phyloP scores from a whole-genome alignment of 2,888 invertebrate genomes.

The Nephrotoma flavescens region DNA sequence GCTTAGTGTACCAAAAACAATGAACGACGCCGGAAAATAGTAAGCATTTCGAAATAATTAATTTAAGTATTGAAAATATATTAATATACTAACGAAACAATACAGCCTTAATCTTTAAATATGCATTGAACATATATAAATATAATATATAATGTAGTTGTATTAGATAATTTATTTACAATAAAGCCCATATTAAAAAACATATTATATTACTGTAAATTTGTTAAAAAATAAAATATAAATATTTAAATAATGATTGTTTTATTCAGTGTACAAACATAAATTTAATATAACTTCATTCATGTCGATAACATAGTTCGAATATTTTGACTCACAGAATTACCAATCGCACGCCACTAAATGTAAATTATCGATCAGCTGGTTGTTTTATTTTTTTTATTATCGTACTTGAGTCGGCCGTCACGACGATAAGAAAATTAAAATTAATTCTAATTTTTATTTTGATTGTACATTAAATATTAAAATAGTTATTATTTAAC shows the following conservation, averaged over 20 bases:
- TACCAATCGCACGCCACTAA: not conserved
- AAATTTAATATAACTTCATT: not conserved
- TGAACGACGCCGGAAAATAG: conserved; percentile 58
- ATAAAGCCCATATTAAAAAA: not conserved
- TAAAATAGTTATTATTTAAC: not conserved
- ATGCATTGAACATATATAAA: not conserved
- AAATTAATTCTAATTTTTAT: not conserved
- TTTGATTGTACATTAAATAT: not conserved
- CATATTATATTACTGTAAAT: not conserved
- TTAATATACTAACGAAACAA: not conserved
- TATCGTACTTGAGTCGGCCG: not conserved
- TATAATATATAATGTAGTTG: not conserved
- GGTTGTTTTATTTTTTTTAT: not conserved
- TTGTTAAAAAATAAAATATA: not conserved
- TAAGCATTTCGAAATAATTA: not conserved
- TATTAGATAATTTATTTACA: not conserved
- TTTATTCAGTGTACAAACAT: not conserved
- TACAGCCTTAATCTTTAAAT: not conserved
- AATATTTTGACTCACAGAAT: not conserved
- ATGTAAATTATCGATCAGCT: not conserved
- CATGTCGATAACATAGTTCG: not conserved
- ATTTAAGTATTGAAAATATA: not conserved
- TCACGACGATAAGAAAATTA: not conserved
- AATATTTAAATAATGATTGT: not conserved
- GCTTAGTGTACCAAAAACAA: conserved; percentile 57